These are phyloP conservation scores for Aphelocoma coerulescens DNA, from an alignment of 2,113 vertebrate genomes.

Conservation along the genomic window DNA sequence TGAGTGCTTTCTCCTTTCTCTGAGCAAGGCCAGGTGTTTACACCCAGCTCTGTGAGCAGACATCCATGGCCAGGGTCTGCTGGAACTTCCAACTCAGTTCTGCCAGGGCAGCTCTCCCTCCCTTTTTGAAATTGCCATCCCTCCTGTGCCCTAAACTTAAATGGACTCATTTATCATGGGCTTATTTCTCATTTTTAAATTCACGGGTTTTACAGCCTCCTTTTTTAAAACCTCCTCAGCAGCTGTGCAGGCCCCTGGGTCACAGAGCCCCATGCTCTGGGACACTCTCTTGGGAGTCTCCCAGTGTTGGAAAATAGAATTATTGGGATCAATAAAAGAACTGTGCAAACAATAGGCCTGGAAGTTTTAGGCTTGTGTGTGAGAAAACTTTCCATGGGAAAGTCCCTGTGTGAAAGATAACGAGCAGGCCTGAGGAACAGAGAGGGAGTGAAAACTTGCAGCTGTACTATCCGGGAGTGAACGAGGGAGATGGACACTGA, in stretches of 20 bases:
- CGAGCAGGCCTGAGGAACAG: no score
- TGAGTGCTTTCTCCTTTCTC: neutral
- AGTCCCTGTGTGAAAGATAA: no score
- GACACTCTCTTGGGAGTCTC: neutral
- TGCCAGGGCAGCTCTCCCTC: neutral
- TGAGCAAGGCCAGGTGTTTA: accelerated
- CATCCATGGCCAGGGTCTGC: neutral
- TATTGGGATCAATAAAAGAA: no score
- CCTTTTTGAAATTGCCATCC: neutral
- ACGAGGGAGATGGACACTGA: no score
- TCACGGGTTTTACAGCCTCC: neutral
- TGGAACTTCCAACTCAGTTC: neutral
- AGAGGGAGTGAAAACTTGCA: no score
- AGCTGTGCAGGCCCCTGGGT: neutral
- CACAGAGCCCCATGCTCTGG: no score
- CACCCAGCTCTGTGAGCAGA: neutral
- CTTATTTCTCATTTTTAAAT: neutral
- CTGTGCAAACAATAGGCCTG: no score
- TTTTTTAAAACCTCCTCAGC: neutral
- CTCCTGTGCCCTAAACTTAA: neutral
- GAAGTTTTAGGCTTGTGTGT: no score
- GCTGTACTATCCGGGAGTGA: no score
- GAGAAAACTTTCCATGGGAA: no score
- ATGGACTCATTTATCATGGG: neutral
- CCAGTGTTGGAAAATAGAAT: neutral